Percentiles rank a stretch among this genome's conserved stretches.
Evolutionary conservation across 2,888 invertebrate species (phyloP).

Genomic region (Geotrupes spiniger): DNA sequence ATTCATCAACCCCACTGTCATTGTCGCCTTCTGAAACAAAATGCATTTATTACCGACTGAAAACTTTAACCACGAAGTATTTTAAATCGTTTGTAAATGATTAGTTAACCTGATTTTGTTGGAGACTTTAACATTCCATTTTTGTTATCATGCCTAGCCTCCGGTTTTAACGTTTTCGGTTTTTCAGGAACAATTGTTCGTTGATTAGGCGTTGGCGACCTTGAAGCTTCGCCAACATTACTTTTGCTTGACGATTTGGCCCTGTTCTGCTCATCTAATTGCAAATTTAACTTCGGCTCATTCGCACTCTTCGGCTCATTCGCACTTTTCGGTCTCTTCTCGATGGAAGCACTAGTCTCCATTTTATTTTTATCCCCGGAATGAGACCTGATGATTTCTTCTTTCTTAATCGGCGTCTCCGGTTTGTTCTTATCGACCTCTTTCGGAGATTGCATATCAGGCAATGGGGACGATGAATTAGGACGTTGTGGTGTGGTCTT

Average conservation of each 20-base stretch:
- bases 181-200: conserved; percentile 13
- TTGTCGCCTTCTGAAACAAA: conserved; percentile 74
- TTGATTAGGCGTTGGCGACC: conserved; percentile 11
- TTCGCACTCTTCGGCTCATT: conserved; percentile 19
- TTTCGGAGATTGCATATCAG: conserved; percentile 32
- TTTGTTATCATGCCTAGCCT: conserved; percentile 5
- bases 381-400: conserved; percentile 1
- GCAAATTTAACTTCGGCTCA: conserved; percentile 16
- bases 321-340: conserved; percentile 40
- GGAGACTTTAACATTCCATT: conserved; percentile 16
- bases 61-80: too few species aligned
- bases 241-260: conserved; percentile 7
- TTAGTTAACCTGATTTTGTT: conserved; percentile 19
- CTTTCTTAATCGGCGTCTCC: conserved; percentile 18
- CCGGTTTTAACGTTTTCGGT: conserved; percentile 18
- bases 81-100: too few species aligned
- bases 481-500: neutral
- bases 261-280: conserved; percentile 13
- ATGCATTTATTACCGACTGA: conserved; percentile 1
- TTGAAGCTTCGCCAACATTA: conserved; percentile 1
- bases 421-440: conserved; percentile 37
- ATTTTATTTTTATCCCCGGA: conserved; percentile 1
- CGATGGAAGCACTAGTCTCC: conserved; percentile 2
- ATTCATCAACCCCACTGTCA: conserved; percentile 79
- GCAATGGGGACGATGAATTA: conserved; percentile 25